Conservation (phyloP, 2,113 vertebrate species). For the Mormoops blainvillei region DNA sequence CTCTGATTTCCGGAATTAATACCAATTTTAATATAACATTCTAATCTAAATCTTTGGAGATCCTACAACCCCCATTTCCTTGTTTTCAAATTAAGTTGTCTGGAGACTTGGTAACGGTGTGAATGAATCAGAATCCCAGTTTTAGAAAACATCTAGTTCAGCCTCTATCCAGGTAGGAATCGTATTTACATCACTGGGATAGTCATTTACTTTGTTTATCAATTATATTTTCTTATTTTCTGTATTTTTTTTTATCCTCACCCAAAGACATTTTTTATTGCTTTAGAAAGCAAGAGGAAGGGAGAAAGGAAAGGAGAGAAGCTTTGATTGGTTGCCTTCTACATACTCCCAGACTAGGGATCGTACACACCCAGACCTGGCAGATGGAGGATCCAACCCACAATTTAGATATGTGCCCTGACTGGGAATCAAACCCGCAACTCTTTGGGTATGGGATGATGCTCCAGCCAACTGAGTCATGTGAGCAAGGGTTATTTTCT, state of each 20-base stretch:
- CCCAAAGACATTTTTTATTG: no score
- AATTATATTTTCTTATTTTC: background rate
- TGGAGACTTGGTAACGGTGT: background rate
- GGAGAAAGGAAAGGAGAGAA: no score
- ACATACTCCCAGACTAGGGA: no score
- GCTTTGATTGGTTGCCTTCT: no score
- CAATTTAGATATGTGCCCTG: no score
- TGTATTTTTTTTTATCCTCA: no score
- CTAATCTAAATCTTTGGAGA: background rate
- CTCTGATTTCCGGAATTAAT: background rate
- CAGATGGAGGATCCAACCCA: no score
- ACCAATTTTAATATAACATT: background rate
- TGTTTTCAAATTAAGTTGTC: background rate
- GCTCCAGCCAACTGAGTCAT: no score
- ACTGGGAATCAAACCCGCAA: no score
- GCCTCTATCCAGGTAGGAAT: background rate
- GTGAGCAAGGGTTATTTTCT: background rate
- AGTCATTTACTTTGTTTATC: background rate
- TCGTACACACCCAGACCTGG: no score
- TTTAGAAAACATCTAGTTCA: background rate
- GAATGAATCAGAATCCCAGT: background rate
- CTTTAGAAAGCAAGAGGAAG: no score
- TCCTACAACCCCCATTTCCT: background rate
- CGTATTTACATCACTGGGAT: background rate
- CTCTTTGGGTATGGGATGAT: no score